Evolutionary conservation across 2,888 invertebrate genomes (phyloP), one percentile per base, ranked within the genome.

Genomic region (Rhogogaster chlorosoma): DNA sequence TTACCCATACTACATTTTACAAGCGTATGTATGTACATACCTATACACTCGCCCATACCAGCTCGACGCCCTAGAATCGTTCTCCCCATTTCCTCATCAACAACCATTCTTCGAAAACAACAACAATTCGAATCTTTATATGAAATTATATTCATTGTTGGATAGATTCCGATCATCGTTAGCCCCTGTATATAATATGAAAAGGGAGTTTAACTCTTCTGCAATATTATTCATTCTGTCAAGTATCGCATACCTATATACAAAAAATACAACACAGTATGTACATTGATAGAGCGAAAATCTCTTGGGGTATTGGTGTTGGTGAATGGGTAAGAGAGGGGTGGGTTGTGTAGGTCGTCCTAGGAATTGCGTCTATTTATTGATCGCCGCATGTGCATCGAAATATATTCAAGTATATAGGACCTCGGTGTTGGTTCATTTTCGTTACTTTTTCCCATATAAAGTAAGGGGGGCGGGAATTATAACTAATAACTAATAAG

Each of bases 291-390:
- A 75, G 22, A 49, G 45, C 26, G 2, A 73, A 42, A 73, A 73
- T 73, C 73, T 73, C 73, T 45, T 26, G 73, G 73, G 42, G 36
- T 6, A 38, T 32, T 71, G 7, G 73, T 32, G 42, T 49, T 29
- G 32, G 32, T 6, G 12, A 32, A 70, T n/a, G 36, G 70, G 29
- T 26, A 45, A 57, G 18, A 22, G 38, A 73, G 45, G 26, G 42
- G 26, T 42, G 4, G 5, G 12, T 22, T 29, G 10, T n/a, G 32
- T 45, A 78, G 53, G 57, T 78, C 53, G 78, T 53, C 78, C 78
- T 78, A 78, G 78, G 53, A 78, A 78, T 78, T 53, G 77, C 77
- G 77, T 77, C 77, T 77, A 77, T 77, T 77, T 53, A 77, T 77
- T 77, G 77, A 77, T 77, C 77, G 75, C 45, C 53, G 9, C 26